Evolutionary conservation across 2,797 vertebrate genomes (phyloP).

Genomic region (Poecilia wingei): DNA sequence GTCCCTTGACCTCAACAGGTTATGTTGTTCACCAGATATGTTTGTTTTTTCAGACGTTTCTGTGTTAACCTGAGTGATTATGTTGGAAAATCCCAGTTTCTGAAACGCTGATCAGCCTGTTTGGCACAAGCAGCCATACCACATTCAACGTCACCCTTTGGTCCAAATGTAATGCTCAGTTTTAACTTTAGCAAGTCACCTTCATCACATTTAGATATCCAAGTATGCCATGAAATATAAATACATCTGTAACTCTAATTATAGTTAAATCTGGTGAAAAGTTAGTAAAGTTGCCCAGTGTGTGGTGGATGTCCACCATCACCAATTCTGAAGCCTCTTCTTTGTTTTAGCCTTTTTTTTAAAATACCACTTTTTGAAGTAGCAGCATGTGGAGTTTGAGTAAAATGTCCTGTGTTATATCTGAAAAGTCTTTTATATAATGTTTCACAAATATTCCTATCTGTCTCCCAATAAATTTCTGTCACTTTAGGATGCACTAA

Average conservation of each 20-base stretch:
- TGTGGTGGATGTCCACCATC: not conserved
- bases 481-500: not conserved
- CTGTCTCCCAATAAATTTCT: not conserved
- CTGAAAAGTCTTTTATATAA: not conserved
- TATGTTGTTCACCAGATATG: not conserved
- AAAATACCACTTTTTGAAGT: not conserved
- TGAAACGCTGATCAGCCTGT: not conserved
- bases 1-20: not conserved
- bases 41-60: not conserved
- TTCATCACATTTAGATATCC: not conserved
- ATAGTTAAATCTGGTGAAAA: not conserved
- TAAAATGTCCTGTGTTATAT: not conserved
- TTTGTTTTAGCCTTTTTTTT: not conserved
- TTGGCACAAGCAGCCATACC: not conserved
- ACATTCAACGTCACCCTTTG: not conserved
- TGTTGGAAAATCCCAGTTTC: not conserved
- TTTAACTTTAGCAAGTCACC: not conserved
- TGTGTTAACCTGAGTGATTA: not conserved
- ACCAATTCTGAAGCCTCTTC: not conserved
- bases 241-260: not conserved
- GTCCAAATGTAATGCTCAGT: not conserved
- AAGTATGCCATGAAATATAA: not conserved
- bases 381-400: not conserved
- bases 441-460: not conserved
- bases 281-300: not conserved